Conservation (phyloP, 2,797 vertebrate genomes). For the Neosilurus mollespiculum region DNA sequence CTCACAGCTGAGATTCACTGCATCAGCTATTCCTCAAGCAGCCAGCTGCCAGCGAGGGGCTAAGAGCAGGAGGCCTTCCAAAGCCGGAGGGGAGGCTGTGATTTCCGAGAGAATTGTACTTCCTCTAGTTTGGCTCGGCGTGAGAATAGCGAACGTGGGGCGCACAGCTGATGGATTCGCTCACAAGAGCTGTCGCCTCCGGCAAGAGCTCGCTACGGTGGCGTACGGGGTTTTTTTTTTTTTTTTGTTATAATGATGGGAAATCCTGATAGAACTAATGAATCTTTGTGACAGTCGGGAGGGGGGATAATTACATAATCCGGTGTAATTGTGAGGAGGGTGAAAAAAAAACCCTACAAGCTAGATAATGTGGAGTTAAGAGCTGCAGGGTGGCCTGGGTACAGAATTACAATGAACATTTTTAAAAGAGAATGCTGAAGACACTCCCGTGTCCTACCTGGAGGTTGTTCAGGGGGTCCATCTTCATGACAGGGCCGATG, state of each 20-base stretch:
- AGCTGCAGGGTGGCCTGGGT: neutral
- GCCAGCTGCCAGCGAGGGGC: slow-evolving; percentile 16
- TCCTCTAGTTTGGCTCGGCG: neutral
- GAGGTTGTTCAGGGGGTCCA: slow-evolving; percentile 98
- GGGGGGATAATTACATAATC: slow-evolving; percentile 7
- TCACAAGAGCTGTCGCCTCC: neutral
- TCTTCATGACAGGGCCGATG: slow-evolving; percentile 97
- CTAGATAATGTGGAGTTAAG: slow-evolving; percentile 10
- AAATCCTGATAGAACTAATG: slow-evolving; percentile 36
- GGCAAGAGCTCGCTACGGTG: slow-evolving; percentile 6
- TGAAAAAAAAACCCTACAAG: neutral
- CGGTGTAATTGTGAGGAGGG: slow-evolving; percentile 32
- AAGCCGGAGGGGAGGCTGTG: slow-evolving; percentile 19
- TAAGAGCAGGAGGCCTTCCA: neutral
- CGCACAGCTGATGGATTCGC: slow-evolving; percentile 40
- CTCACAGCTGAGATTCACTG: neutral
- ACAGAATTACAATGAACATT: neutral
- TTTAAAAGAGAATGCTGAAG: neutral
- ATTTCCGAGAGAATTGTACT: neutral
- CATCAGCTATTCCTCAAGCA: slow-evolving; percentile 16
- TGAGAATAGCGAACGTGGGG: neutral
- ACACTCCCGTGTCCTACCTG: slow-evolving; percentile 75
- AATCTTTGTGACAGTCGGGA: slow-evolving; percentile 13
- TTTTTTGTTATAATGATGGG: slow-evolving; percentile 14
- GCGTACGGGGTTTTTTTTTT: neutral